phyloP scores from a whole-genome alignment of 2,797 vertebrate genomes.

The Mormyrus proboscirostris region DNA sequence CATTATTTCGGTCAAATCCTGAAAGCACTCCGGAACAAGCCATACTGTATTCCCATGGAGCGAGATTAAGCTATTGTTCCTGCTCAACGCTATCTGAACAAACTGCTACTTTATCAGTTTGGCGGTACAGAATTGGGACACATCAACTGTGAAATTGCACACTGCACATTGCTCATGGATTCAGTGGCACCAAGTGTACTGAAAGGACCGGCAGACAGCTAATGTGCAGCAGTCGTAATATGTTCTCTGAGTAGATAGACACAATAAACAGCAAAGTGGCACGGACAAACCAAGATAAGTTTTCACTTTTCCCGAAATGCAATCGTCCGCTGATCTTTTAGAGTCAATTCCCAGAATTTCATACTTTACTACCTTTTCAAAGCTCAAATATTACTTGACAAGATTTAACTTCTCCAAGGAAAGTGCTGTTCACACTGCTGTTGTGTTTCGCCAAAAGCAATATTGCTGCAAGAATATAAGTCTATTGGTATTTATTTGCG shows the following conservation, averaged over 20 bases:
- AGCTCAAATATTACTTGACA: neutral
- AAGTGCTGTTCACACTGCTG: neutral
- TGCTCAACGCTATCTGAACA: constrained; percentile 8
- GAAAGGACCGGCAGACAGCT: neutral
- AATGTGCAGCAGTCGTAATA: neutral
- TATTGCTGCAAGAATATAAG: neutral
- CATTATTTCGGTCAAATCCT: neutral
- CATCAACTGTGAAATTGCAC: constrained; percentile 6
- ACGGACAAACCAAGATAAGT: neutral
- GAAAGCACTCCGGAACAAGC: constrained; percentile 34
- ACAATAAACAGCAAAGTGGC: constrained; percentile 12
- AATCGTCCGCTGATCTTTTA: neutral
- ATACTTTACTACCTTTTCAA: neutral
- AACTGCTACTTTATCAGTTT: constrained; percentile 39
- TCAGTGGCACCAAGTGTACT: constrained; percentile 5
- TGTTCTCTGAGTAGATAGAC: neutral
- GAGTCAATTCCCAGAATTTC: neutral
- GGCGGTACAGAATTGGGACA: constrained; percentile 37
- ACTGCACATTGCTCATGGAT: constrained; percentile 18
- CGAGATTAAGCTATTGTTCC: constrained; percentile 12
- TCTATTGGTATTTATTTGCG: neutral
- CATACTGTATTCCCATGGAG: constrained; percentile 34
- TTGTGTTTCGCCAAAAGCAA: neutral
- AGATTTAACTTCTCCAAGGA: neutral
- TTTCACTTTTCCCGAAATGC: neutral